Conservation (phyloP, 2,888 invertebrate genomes). For the Epiblema foenella region DNA sequence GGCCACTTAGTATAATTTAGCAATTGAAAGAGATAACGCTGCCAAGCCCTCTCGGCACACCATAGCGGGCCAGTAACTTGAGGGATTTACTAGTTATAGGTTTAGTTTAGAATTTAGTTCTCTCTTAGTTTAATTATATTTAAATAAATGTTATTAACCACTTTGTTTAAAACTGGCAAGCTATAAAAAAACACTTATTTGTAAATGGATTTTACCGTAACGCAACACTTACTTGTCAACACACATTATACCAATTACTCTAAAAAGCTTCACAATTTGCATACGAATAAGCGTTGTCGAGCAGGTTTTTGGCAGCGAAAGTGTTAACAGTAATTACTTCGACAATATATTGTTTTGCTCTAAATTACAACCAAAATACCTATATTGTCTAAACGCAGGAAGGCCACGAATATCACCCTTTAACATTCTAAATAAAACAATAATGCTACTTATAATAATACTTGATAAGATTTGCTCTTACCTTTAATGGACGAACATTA, state of each 20-base stretch:
- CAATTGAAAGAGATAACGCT: too few relatives aligned
- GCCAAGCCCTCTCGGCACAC: too few relatives aligned
- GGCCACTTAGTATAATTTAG: too few relatives aligned
- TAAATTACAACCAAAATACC: not conserved
- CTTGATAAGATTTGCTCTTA: conserved; percentile 51
- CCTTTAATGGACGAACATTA: conserved; percentile 68
- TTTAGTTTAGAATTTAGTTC: too few relatives aligned
- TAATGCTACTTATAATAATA: too few relatives aligned
- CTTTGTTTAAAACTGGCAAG: not conserved
- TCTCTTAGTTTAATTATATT: too few relatives aligned
- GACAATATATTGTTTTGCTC: too few relatives aligned
- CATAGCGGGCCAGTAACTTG: too few relatives aligned
- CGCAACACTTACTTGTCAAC: conserved; percentile 5
- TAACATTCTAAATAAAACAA: too few relatives aligned
- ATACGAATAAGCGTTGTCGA: conserved; percentile 12
- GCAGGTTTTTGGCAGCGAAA: conserved; percentile 16
- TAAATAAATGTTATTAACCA: too few relatives aligned
- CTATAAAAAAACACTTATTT: not conserved
- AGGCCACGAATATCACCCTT: not conserved
- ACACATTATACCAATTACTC: conserved; percentile 26
- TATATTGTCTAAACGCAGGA: not conserved
- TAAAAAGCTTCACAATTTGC: conserved; percentile 16
- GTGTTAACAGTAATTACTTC: not conserved
- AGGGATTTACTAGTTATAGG: too few relatives aligned
- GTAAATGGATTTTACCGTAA: not conserved